Evolutionary conservation across 2,888 invertebrate species (phyloP).

Genomic region (Sialis lutaria): DNA sequence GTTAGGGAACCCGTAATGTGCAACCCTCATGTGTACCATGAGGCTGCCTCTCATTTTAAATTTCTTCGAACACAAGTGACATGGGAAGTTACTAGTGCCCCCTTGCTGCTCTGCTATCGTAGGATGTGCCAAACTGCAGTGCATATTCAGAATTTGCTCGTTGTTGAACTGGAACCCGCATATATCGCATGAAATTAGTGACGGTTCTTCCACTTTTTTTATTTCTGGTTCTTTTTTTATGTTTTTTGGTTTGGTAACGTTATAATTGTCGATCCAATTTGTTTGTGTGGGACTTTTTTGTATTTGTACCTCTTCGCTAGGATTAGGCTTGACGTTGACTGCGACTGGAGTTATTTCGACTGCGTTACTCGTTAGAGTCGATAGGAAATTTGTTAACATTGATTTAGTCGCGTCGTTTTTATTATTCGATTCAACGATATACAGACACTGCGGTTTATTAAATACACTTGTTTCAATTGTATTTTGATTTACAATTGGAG

Average conservation of each 20-base stretch:
- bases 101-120: conserved; percentile 20
- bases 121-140: conserved; percentile 51
- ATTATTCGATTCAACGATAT: no score
- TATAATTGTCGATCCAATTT: no score
- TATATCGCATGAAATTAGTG: conserved; percentile 35
- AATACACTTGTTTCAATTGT: no score
- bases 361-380: conserved; percentile 23
- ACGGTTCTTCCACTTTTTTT: no score
- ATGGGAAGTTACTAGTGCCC: conserved; percentile 33
- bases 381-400: conserved; percentile 19
- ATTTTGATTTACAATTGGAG: no score
- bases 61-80: conserved; percentile 60
- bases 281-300: no score
- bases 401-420: conserved; percentile 13
- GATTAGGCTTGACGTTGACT: no score
- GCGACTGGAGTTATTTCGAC: conserved; percentile 7
- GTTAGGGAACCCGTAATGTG: conserved; percentile 43
- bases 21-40: conserved; percentile 65
- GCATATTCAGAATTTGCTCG: conserved; percentile 50
- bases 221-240: no score
- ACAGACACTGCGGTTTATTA: no score
- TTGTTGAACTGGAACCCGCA: conserved; percentile 59
- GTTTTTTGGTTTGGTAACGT: no score
- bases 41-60: conserved; percentile 71
- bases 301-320: no score